Evolutionary conservation across 2,888 invertebrate species (phyloP).

Genomic region (Eulithis testata): DNA sequence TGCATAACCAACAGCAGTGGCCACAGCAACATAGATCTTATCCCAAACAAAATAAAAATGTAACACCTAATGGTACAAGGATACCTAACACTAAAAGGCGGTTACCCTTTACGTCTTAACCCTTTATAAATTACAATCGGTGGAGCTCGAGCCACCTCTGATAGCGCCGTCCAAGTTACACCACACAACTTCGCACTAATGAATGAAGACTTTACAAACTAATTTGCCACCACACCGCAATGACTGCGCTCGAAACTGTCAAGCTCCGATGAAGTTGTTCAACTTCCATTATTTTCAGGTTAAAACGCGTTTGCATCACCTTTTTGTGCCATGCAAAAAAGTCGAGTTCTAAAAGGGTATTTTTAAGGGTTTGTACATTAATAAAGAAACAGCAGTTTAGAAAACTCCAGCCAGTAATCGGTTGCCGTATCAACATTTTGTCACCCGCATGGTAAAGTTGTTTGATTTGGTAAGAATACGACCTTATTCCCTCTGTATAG

Average conservation of each 20-base stretch:
- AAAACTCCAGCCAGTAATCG: no score
- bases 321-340: slow-evolving; percentile 9
- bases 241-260: slow-evolving; percentile 35
- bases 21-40: neutral
- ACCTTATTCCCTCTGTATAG: no score
- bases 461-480: no score
- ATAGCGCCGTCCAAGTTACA: slow-evolving; percentile 55
- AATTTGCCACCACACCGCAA: slow-evolving; percentile 65
- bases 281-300: slow-evolving; percentile 33
- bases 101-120: slow-evolving; percentile 21
- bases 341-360: neutral
- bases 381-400: neutral
- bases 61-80: slow-evolving; percentile 13
- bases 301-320: slow-evolving; percentile 19
- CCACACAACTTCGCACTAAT: slow-evolving; percentile 65
- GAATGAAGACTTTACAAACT: slow-evolving; percentile 69
- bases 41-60: slow-evolving; percentile 11
- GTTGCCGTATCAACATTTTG: no score
- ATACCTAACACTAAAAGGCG: slow-evolving; percentile 17
- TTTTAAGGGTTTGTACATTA: no score
- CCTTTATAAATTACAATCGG: slow-evolving; percentile 52
- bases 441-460: no score
- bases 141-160: slow-evolving; percentile 42
- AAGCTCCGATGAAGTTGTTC: slow-evolving; percentile 31
- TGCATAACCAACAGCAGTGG: no score